Evolutionary conservation across 1,140 invertebrate species (phyloP), one percentile per base, ranked within the genome.

Genomic region (Drosophila albomicans): DNA sequence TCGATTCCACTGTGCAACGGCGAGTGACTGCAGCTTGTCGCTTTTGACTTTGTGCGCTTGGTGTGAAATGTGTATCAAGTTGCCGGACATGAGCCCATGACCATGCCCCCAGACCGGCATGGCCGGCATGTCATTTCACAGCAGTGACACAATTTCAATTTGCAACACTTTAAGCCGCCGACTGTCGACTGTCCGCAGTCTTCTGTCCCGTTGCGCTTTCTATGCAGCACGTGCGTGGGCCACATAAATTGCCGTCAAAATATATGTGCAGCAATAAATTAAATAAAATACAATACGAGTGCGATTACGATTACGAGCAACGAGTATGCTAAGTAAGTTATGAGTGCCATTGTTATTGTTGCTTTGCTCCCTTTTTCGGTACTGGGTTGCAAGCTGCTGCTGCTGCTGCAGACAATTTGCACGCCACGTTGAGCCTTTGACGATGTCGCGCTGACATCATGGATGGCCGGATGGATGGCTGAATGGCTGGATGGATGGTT

Each of bases 101-200:
- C 74, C 74, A 67, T 68, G 66, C 65, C 82, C 70, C 45, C 62
- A 7, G 56, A 41, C 72, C 54, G 51, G 41, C 57, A 58, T 51
- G 41, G n/a, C 41, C 32, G 32, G 32, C 48, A 32, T 52, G 51
- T 52, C 51, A 52, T 52, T 70, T 70, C n/a, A n/a, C 48, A 32
- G 10, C 65, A 88, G 72, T 88, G 82, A 88, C 82, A 87, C 80
- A 87, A 69, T 87, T 84, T 79, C 52, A 73, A 79, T 82, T 87
- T 73, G 68, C 52, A 76, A 68, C 58, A 66, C 11, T 35, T 67
- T 54, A 61, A 57, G 65, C 20, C 57, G 57, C 65, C 54, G 15
- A 5, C 35, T 10, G 7, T 32, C 8, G 35, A 8, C 35, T 25
- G 3, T 25, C 20, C 20, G 20, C 20, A 4, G 20, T 20, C 20